Conservation (phyloP, 2,113 vertebrate genomes). For the Rhinolophus sinicus region DNA sequence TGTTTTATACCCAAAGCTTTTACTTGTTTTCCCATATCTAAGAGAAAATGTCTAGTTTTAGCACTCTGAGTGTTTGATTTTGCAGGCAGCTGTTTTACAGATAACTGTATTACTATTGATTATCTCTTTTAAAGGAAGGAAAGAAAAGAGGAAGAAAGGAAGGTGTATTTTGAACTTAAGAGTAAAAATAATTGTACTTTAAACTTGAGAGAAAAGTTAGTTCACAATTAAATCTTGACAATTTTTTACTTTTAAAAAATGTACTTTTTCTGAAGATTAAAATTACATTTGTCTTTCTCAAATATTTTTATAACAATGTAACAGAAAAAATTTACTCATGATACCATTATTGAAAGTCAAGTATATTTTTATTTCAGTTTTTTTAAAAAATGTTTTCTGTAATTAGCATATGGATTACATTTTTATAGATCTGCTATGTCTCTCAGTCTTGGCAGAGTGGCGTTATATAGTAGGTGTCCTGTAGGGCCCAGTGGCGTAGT, state of each 20-base stretch:
- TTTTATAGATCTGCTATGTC: background rate
- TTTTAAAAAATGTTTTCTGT: background rate
- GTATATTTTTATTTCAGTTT: background rate
- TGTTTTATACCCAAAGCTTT: background rate
- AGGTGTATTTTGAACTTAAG: background rate
- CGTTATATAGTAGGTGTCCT: too few relatives aligned
- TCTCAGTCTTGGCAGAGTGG: too few relatives aligned
- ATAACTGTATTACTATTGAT: background rate
- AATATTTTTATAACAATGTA: background rate
- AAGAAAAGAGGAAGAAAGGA: background rate
- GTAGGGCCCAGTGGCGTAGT: too few relatives aligned
- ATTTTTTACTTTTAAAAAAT: background rate
- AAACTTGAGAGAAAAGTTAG: conserved; percentile 10
- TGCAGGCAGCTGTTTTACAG: background rate
- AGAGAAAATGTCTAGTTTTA: conserved; percentile 23
- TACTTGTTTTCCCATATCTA: background rate
- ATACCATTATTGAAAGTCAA: background rate
- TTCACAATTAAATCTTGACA: background rate
- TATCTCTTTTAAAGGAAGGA: background rate
- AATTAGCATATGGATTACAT: background rate
- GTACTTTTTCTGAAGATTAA: background rate
- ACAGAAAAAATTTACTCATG: background rate
- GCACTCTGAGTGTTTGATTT: background rate
- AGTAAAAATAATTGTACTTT: background rate
- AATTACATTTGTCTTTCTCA: background rate